Percentiles rank a stretch among this genome's conserved stretches.
Conservation (phyloP, 2,113 vertebrate species). For the Alethe diademata region DNA sequence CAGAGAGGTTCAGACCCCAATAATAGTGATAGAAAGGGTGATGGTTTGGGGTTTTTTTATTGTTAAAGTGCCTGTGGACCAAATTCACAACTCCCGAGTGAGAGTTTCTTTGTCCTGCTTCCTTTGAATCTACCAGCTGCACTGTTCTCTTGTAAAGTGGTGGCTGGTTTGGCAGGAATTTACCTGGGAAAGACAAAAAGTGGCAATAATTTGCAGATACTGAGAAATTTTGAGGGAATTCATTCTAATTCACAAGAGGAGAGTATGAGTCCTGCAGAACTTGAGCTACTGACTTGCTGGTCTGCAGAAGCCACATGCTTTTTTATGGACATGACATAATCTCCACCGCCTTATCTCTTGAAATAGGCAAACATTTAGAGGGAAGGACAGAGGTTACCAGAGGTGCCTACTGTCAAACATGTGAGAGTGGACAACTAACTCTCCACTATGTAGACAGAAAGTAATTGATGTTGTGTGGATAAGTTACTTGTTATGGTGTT, state of each 20-base stretch:
- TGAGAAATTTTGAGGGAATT: neutral
- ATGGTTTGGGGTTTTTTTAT: accelerated
- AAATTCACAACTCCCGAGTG: neutral
- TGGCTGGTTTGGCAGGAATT: neutral
- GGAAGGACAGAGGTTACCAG: neutral
- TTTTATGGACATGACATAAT: neutral
- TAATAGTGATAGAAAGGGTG: neutral
- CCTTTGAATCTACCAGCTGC: neutral
- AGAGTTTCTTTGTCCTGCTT: neutral
- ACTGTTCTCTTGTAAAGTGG: neutral
- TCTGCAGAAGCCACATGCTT: neutral
- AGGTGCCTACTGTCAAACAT: neutral
- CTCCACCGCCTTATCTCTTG: neutral
- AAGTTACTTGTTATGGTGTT: neutral
- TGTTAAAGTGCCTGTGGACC: neutral
- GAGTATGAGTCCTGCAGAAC: neutral
- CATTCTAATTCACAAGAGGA: neutral
- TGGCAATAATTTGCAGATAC: neutral
- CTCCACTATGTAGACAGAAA: neutral
- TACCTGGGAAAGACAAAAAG: neutral
- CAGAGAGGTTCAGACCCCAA: neutral
- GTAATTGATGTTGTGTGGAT: neutral
- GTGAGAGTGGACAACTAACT: neutral
- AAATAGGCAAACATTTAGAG: neutral
- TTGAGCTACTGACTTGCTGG: neutral